Conservation (phyloP, 2,113 vertebrate genomes). For the Sceloporus undulatus region DNA sequence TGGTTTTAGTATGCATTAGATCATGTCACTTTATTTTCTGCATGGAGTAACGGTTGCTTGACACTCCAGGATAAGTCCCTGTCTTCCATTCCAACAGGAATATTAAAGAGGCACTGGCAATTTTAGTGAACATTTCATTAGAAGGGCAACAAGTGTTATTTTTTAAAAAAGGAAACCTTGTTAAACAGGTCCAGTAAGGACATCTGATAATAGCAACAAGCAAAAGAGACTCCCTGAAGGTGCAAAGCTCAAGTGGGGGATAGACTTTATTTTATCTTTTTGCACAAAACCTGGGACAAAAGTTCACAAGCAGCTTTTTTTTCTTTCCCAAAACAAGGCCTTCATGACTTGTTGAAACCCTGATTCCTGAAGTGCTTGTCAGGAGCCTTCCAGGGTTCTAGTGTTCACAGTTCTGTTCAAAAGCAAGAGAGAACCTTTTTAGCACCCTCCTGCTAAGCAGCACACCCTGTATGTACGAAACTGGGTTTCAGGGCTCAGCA, state of each 20-base stretch:
- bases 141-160: conserved; percentile 29
- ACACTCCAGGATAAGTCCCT: not conserved
- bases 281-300: conserved; percentile 56
- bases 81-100: not conserved
- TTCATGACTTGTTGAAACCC: conserved; percentile 79
- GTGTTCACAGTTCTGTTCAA: conserved; percentile 84
- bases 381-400: conserved; percentile 66
- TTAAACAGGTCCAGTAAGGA: conserved; percentile 35
- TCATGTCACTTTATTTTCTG: conserved; percentile 15
- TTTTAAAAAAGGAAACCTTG: conserved; percentile 50
- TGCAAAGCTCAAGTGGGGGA: conserved; percentile 63
- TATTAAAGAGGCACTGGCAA: conserved; percentile 50
- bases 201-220: conserved; percentile 61
- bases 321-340: conserved; percentile 70
- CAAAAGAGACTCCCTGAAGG: conserved; percentile 79
- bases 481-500: not conserved
- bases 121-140: conserved; percentile 41
- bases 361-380: conserved; percentile 81
- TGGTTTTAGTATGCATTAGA: conserved; percentile 48
- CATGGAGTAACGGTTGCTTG: not conserved
- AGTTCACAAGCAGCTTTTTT: conserved; percentile 72
- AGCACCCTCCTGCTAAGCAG: conserved; percentile 1
- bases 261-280: not conserved
- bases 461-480: not conserved
- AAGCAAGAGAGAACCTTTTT: conserved; percentile 59